Evolutionary conservation across 2,888 invertebrate genomes (phyloP).

Genomic region (Scaptomyza reducta): DNA sequence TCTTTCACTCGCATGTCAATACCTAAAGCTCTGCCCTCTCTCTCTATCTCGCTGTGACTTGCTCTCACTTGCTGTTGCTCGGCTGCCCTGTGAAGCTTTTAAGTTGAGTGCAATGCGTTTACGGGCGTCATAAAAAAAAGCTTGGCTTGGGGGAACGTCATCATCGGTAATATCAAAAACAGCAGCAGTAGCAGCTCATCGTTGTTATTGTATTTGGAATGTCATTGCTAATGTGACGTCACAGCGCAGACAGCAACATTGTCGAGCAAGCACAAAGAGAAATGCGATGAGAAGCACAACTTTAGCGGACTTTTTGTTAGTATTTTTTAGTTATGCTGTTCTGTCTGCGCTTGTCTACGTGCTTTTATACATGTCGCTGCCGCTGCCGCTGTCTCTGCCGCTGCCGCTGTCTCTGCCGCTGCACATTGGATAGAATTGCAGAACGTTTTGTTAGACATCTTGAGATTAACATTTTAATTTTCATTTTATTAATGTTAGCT

Average conservation of each 20-base stretch:
- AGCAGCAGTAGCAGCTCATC: conserved; percentile 15
- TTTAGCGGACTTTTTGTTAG: conserved; percentile 7
- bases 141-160: conserved; percentile 45
- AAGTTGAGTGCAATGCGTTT: conserved; percentile 38
- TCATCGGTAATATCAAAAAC: conserved; percentile 21
- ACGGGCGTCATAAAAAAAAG: conserved; percentile 30
- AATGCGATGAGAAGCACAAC: conserved; percentile 18
- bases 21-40: not conserved
- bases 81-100: conserved; percentile 34
- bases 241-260: conserved; percentile 29
- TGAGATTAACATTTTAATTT: too few relatives aligned
- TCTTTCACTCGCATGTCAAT: not conserved
- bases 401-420: not conserved
- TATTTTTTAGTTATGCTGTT: conserved; percentile 20
- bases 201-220: conserved; percentile 41
- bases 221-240: conserved; percentile 48
- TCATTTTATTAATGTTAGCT: too few relatives aligned
- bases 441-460: too few relatives aligned
- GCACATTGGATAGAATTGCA: conserved; percentile 41
- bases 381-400: conserved; percentile 7
- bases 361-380: conserved; percentile 39
- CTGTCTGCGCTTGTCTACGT: conserved; percentile 52
- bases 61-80: conserved; percentile 12
- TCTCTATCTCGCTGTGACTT: not conserved
- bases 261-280: conserved; percentile 13